phyloP scores from a whole-genome alignment of 2,113 vertebrate genomes.

The Onychostoma macrolepis region DNA sequence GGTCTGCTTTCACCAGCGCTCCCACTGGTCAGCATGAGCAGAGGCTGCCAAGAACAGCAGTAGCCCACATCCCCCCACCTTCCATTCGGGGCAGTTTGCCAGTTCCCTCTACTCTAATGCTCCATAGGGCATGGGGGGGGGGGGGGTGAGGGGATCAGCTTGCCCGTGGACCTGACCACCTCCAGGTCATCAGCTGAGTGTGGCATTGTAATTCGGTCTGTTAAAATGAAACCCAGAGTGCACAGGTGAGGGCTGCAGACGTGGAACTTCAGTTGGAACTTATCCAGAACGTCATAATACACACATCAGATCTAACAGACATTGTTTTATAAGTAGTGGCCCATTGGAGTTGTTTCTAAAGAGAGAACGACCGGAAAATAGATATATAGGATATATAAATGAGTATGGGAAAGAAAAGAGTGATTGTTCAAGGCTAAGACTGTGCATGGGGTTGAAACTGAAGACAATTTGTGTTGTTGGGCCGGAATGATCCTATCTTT shows the following conservation, averaged over 20 bases:
- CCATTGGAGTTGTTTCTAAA: not conserved
- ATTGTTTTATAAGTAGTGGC: not conserved
- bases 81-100: slow-evolving; percentile 32
- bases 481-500: not conserved
- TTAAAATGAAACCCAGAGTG: slow-evolving; percentile 13
- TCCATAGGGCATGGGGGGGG: not conserved
- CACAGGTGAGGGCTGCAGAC: slow-evolving; percentile 25
- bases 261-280: not conserved
- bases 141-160: slow-evolving; percentile 19
- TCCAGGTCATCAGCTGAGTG: slow-evolving; percentile 47
- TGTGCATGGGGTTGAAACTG: not conserved
- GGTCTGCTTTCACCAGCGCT: not conserved
- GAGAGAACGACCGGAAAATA: slow-evolving; percentile 1
- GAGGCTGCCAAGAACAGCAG: slow-evolving; percentile 9
- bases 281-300: slow-evolving; percentile 11
- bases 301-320: not conserved
- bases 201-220: slow-evolving; percentile 48
- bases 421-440: slow-evolving; percentile 5
- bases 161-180: slow-evolving; percentile 41
- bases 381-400: not conserved
- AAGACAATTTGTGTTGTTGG: not conserved
- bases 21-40: slow-evolving; percentile 24
- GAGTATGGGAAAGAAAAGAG: not conserved
- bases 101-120: slow-evolving; percentile 9
- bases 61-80: slow-evolving; percentile 1